Base-by-base conservation (phyloP, 2,888 invertebrate genomes). In the Psylliodes chrysocephalus region DNA sequence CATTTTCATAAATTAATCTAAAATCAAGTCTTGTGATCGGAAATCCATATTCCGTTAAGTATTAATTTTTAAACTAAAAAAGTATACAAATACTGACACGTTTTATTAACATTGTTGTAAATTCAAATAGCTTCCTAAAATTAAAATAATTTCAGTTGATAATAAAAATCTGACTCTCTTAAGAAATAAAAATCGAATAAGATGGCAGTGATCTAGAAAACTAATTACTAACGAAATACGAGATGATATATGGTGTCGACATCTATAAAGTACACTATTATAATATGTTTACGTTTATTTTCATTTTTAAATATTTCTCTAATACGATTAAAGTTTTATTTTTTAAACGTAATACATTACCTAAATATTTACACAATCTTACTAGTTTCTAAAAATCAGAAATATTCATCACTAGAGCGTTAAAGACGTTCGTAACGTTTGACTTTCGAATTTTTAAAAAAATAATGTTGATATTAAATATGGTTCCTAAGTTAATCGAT, bases 361-460 rank as follows among this genome's bases (percentile, higher is more conserved):
- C 35, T 35, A 35, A 35, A 8, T 35, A 35, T 35, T 14, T 35
- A 35, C 12, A 35, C 4, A 14, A 35, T 35, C 35, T 35, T 14
- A 35, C 14, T 35, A 35, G 14, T 35, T 35, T 35, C 35, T 35
- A 35, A 33, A 33, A 33, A 35, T 35, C 14, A 35, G 35, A 35
- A 35, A 35, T 35, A 35, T 35, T 35, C 35, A 35, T 35, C 35
- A 35, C 35, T 35, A 35, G 35, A 35, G 35, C 12, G n/a, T 35
- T 35, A 35, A 12, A 12, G 1, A 12, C 12, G 14, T 14, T 35
- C 35, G 12, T 14, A 35, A 1, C 2, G 14, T 35, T 35, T 14
- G 35, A 14, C 35, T 35, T 35, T 35, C 14, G 14, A 2, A 12
- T 35, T 35, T 12, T 35, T 25, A 5, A 25, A 4, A 25, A 5